Conservation (phyloP, 2,888 invertebrate species). For the Metalampra italica region DNA sequence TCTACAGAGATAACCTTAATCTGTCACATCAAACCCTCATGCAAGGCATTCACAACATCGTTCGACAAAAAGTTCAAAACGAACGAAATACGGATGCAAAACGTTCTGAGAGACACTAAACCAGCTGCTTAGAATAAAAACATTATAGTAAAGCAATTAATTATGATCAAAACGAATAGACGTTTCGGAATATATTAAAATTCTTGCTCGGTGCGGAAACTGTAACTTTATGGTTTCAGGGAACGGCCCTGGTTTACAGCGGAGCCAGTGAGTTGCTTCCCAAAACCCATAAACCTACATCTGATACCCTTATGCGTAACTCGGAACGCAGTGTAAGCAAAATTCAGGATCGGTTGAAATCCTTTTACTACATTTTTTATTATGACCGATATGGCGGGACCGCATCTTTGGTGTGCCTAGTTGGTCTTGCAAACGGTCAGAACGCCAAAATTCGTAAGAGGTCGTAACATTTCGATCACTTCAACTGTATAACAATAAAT, state of each 20-base stretch:
- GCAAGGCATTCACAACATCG: no score
- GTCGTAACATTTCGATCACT: no score
- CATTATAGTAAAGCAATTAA: constrained; percentile 22
- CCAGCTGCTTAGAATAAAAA: constrained; percentile 14
- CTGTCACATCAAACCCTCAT: constrained; percentile 16
- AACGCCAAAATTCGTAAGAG: no score
- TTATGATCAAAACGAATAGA: constrained; percentile 24
- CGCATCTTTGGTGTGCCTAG: no score
- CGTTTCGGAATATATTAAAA: constrained; percentile 20
- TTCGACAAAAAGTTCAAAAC: neutral
- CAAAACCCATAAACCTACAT: constrained; percentile 66
- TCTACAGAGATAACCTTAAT: neutral
- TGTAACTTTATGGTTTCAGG: constrained; percentile 42
- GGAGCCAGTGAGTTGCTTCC: constrained; percentile 37
- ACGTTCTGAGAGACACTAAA: constrained; percentile 4
- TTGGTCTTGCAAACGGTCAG: no score
- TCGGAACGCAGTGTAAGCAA: neutral
- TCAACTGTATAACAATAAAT: no score
- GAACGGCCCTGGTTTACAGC: constrained; percentile 32
- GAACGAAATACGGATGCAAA: neutral
- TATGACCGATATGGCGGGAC: no score
- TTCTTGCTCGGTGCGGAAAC: constrained; percentile 32
- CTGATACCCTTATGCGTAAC: constrained; percentile 26
- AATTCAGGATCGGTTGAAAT: neutral
- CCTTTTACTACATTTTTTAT: neutral